Evolutionary conservation across 2,888 invertebrate species (phyloP).

Genomic region (Heliothis peltigera): DNA sequence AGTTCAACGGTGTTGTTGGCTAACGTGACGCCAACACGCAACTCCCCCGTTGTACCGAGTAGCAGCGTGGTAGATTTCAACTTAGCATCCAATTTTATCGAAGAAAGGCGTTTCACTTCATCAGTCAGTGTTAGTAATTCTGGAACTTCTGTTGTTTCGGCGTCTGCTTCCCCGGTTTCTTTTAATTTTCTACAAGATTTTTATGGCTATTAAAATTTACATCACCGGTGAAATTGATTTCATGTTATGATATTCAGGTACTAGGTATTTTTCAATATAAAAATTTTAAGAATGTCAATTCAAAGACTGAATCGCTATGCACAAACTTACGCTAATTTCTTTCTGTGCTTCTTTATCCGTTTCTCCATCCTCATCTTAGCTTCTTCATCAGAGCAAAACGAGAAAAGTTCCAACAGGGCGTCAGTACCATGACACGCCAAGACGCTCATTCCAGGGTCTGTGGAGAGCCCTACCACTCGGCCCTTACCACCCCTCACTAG

Average conservation of each 20-base stretch:
- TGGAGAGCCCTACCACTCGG: constrained; percentile 93
- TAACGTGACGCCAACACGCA: constrained; percentile 92
- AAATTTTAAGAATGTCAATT: too few species aligned
- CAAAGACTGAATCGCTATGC: too few species aligned
- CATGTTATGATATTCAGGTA: too few species aligned
- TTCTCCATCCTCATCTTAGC: constrained; percentile 93
- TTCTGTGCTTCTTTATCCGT: constrained; percentile 93
- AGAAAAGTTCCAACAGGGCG: constrained; percentile 94
- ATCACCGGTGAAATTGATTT: neutral
- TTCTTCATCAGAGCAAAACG: constrained; percentile 94
- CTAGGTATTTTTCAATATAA: too few species aligned
- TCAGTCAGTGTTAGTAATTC: constrained; percentile 91
- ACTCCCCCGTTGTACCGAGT: constrained; percentile 92
- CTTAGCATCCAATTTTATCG: constrained; percentile 92
- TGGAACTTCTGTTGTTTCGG: constrained; percentile 73
- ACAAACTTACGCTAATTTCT: constrained; percentile 87
- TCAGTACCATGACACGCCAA: constrained; percentile 96
- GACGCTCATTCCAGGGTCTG: constrained; percentile 93
- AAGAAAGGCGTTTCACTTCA: constrained; percentile 92
- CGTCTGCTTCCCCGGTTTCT: constrained; percentile 76
- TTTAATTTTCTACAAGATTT: constrained; percentile 75
- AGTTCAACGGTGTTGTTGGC: constrained; percentile 94
- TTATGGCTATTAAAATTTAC: neutral
- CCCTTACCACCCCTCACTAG: constrained; percentile 94
- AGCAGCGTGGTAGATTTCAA: constrained; percentile 93